A percentile compares a stretch with the other conserved stretches of the same genome.
phyloP scores from a whole-genome alignment of 2,797 vertebrate genomes.

The Rhinella marina region DNA sequence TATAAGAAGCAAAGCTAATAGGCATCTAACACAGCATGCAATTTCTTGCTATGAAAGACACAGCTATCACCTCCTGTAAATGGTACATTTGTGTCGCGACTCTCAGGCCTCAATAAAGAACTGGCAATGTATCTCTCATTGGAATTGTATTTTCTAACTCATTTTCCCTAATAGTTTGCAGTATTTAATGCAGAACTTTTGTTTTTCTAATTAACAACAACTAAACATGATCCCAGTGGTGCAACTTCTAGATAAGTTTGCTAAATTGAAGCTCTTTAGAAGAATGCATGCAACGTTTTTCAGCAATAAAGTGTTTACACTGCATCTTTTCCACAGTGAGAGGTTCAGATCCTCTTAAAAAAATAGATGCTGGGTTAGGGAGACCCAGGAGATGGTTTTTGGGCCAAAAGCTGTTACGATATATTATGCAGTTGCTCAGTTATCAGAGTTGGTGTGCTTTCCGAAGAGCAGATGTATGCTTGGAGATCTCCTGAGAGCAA shows the following conservation, averaged over 20 bases:
- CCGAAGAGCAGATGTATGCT: neutral
- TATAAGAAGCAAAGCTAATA: constrained; percentile 46
- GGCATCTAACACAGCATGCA: constrained; percentile 41
- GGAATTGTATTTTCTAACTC: constrained; percentile 4
- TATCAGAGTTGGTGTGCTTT: neutral
- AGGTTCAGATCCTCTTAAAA: neutral
- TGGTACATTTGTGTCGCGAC: constrained; percentile 25
- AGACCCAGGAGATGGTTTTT: neutral
- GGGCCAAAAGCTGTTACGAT: neutral
- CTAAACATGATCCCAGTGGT: neutral
- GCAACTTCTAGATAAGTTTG: too few species aligned
- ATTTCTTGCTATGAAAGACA: constrained; percentile 45
- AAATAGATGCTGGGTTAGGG: neutral
- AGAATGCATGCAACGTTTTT: neutral
- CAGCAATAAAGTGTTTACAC: neutral
- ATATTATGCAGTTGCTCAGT: neutral
- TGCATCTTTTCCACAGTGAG: neutral
- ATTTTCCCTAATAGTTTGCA: constrained; percentile 8
- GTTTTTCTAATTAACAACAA: constrained; percentile 27
- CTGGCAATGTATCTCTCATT: neutral
- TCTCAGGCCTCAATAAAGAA: constrained; percentile 25
- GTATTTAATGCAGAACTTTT: constrained; percentile 8
- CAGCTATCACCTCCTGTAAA: constrained; percentile 42
- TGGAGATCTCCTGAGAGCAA: neutral
- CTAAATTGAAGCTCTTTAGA: neutral